phyloP scores from a whole-genome alignment of 53 echinoderm and acorn worm genomes.

The Stichopus horrens region DNA sequence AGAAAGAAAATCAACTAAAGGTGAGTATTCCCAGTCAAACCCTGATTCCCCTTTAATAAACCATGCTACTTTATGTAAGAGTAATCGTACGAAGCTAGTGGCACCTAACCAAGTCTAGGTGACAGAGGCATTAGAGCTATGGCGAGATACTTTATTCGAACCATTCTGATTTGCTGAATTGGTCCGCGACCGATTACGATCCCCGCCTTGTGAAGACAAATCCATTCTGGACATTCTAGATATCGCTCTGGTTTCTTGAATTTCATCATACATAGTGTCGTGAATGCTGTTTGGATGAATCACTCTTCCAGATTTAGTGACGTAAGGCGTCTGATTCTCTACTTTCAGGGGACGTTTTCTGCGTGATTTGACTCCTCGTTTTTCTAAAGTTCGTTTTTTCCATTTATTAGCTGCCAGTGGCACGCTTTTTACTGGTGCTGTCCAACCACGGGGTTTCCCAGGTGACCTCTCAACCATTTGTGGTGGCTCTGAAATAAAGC shows the following conservation, averaged over 20 bases:
- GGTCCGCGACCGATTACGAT: neutral
- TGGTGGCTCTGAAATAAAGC: slow-evolving; percentile 37
- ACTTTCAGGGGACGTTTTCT: slow-evolving; percentile 29
- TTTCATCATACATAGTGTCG: slow-evolving; percentile 53
- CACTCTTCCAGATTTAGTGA: slow-evolving; percentile 63
- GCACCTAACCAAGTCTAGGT: neutral
- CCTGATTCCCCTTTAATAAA: too few species aligned
- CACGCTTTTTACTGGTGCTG: slow-evolving; percentile 3
- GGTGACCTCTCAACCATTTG: neutral
- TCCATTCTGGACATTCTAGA: slow-evolving; percentile 25
- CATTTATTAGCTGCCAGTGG: slow-evolving; percentile 18
- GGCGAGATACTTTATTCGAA: neutral
- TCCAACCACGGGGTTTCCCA: slow-evolving; percentile 24
- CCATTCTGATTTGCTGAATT: neutral
- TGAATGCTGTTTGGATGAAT: slow-evolving; percentile 56
- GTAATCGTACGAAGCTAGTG: too few species aligned
- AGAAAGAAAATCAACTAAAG: too few species aligned
- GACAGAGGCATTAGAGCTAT: neutral
- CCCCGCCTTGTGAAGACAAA: neutral
- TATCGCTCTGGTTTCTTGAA: slow-evolving; percentile 45
- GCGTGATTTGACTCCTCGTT: neutral
- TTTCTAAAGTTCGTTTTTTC: slow-evolving; percentile 8
- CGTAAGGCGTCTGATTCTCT: slow-evolving; percentile 45
- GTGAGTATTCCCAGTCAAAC: too few species aligned
- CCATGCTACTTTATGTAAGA: too few species aligned